Conservation (phyloP, 2,888 invertebrate genomes). For the Drosophila recens region DNA sequence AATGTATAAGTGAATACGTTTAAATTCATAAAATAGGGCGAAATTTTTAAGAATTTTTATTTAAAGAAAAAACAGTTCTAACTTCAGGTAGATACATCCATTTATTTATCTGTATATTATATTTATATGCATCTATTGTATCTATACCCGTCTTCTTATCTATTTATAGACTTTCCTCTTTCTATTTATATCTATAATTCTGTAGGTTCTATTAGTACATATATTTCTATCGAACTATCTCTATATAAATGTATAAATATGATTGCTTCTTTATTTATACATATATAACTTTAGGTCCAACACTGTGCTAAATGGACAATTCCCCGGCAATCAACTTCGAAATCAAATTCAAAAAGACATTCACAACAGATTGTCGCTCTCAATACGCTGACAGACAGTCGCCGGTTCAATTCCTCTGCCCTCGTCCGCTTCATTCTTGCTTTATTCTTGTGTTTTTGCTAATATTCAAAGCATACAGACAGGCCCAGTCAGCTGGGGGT, state of each 20-base stretch:
- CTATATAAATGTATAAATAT: neutral
- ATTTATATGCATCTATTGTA: neutral
- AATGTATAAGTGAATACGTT: too few relatives aligned
- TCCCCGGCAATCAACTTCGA: constrained; percentile 2
- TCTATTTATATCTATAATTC: neutral
- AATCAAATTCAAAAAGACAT: constrained; percentile 16
- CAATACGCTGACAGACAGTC: constrained; percentile 8
- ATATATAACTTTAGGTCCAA: constrained; percentile 1
- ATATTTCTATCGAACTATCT: neutral
- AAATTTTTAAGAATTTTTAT: neutral
- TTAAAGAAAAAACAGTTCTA: neutral
- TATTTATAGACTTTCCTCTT: neutral
- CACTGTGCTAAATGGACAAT: neutral
- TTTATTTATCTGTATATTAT: too few relatives aligned
- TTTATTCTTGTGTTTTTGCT: constrained; percentile 2
- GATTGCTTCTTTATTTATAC: neutral
- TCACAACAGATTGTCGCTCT: constrained; percentile 13
- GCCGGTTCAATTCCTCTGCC: constrained; percentile 12
- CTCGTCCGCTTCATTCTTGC: neutral
- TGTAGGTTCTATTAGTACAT: too few relatives aligned
- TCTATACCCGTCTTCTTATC: neutral
- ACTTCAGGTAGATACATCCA: neutral
- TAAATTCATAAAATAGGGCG: too few relatives aligned
- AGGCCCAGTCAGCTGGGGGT: constrained; percentile 7
- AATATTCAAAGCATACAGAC: constrained; percentile 34